Percentiles rank a stretch among this genome's conserved stretches.
These are phyloP conservation scores for Eurystomus gularis DNA, from an alignment of 2,113 vertebrate genomes.

Conservation along the genomic window DNA sequence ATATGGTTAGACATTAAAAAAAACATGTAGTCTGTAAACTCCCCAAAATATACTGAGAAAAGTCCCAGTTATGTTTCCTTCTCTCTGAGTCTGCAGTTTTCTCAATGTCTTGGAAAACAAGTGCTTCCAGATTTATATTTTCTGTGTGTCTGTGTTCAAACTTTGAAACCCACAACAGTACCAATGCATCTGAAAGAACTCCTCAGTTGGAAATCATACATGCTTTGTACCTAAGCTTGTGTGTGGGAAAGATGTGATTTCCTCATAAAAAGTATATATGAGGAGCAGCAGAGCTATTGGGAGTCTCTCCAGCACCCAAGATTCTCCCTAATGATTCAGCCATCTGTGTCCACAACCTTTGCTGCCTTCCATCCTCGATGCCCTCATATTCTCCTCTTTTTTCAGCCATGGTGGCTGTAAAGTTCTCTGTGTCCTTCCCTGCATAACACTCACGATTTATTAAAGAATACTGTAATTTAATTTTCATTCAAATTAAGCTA, in stretches of 20 bases:
- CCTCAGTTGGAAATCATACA: background rate
- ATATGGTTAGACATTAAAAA: background rate
- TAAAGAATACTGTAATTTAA: background rate
- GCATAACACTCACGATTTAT: background rate
- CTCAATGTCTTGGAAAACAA: background rate
- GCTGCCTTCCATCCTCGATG: background rate
- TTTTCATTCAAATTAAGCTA: background rate
- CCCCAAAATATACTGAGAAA: background rate
- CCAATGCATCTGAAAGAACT: background rate
- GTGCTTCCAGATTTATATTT: background rate
- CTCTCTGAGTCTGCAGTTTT: background rate
- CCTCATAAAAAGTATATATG: background rate
- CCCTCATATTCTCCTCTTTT: background rate
- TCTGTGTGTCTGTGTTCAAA: background rate
- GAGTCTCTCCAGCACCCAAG: background rate
- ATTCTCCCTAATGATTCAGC: background rate
- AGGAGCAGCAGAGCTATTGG: background rate
- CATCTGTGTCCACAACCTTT: background rate
- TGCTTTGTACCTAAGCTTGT: background rate
- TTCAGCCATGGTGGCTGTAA: background rate
- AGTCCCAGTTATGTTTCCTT: background rate
- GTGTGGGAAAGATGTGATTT: background rate
- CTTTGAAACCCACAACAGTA: background rate
- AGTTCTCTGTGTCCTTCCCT: background rate
- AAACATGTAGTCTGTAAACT: background rate